phyloP scores from a whole-genome alignment of 2,888 invertebrate genomes.

The Heteropelma amictum region DNA sequence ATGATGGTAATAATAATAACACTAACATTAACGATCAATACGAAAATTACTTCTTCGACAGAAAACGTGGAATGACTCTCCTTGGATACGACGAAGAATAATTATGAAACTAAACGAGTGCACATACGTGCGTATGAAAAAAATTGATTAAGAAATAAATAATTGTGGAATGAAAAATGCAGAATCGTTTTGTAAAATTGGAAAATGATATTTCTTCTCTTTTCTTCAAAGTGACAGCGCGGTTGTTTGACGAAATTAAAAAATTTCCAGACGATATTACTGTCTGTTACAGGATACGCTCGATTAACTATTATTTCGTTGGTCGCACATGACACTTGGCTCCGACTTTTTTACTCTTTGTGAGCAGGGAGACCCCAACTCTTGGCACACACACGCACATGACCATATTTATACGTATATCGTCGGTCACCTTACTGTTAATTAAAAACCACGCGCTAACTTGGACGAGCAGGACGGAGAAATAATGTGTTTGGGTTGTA shows the following conservation, averaged over 20 bases:
- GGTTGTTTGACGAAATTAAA: too few species aligned
- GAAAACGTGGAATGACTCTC: too few species aligned
- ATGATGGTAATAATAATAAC: neutral
- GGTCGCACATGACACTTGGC: constrained; percentile 44
- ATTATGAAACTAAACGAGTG: too few species aligned
- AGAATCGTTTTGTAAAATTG: too few species aligned
- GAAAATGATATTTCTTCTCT: too few species aligned
- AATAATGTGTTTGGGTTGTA: constrained; percentile 6
- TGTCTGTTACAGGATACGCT: constrained; percentile 66
- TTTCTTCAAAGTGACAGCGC: too few species aligned
- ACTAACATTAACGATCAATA: neutral
- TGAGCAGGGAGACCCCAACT: constrained; percentile 32
- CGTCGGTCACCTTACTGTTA: constrained; percentile 41
- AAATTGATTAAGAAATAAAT: too few species aligned
- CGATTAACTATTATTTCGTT: constrained; percentile 63
- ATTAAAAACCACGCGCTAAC: constrained; percentile 35
- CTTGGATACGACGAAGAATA: too few species aligned
- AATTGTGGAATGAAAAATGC: too few species aligned
- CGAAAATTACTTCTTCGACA: too few species aligned
- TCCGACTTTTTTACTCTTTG: constrained; percentile 45
- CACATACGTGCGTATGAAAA: too few species aligned
- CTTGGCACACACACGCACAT: constrained; percentile 45
- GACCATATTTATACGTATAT: constrained; percentile 13
- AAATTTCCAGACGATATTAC: constrained; percentile 17
- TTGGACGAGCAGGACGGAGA: neutral